Conservation (phyloP, 1,140 invertebrate genomes). For the Drusus annulatus region DNA sequence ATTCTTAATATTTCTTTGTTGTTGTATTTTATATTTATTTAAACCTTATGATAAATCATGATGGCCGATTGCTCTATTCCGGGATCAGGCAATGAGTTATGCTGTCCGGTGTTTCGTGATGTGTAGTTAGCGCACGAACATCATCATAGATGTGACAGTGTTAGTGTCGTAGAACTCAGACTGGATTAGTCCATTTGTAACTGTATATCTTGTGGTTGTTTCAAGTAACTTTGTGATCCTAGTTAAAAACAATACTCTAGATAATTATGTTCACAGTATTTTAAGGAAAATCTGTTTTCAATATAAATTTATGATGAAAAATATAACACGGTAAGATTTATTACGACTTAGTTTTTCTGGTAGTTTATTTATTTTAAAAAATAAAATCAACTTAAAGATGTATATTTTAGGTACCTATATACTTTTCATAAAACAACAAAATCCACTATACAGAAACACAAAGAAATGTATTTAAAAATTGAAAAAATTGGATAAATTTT, state of each 20-base stretch:
- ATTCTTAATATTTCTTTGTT: constrained; percentile 12
- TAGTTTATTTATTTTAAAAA: too few relatives aligned
- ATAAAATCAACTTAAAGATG: too few relatives aligned
- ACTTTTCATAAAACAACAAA: too few relatives aligned
- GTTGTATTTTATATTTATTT: constrained; percentile 26
- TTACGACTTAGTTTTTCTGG: too few relatives aligned
- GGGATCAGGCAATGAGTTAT: constrained; percentile 13
- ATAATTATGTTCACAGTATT: too few relatives aligned
- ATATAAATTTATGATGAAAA: too few relatives aligned
- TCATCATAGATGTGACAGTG: constrained; percentile 14
- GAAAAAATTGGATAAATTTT: too few relatives aligned
- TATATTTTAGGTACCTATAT: too few relatives aligned
- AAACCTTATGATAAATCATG: background rate
- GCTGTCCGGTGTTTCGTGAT: background rate
- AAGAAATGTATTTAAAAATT: too few relatives aligned
- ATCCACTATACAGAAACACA: too few relatives aligned
- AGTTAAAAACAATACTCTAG: background rate
- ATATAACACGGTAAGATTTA: too few relatives aligned
- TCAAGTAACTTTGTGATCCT: background rate
- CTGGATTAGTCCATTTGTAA: constrained; percentile 21
- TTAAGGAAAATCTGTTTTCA: too few relatives aligned
- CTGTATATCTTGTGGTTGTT: constrained; percentile 2
- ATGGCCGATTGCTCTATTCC: background rate
- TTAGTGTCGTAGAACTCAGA: constrained; percentile 7
- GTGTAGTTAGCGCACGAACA: background rate